Evolutionary conservation across 2,797 vertebrate genomes (phyloP), one percentile per base, ranked within the genome.

Genomic region (Garrulus glandarius): DNA sequence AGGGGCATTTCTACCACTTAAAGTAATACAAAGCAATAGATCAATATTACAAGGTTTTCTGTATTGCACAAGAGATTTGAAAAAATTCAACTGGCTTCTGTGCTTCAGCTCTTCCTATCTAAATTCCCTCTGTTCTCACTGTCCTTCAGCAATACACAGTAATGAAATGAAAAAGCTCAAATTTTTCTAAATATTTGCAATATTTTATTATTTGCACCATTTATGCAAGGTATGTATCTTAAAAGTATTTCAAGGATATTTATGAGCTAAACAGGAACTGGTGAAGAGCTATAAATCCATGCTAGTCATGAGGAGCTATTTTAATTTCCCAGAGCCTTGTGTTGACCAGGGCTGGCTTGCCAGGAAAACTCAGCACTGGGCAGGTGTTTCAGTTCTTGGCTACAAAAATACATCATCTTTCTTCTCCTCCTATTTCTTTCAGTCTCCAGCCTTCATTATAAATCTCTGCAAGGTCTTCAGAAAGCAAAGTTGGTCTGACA

Each of bases 1-100:
- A 72, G 41, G 52, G 87, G 57, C 47, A 87, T 86, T 89, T 91
- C 81, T 91, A 87, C 44, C 76, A 67, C 89, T 96, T 88, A 78
- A 72, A 76, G 36, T 75, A 91, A 87, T 32, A 84, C 30, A 81
- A 56, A 84, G 55, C n/a, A 68, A 74, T 41, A 49, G 90, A 87
- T 94, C 64, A 32, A 81, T 92, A 72, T 50, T 69, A 85, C 68
- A 70, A 78, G 86, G 85, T 57, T 82, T 85, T 88, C 53, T 83
- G 41, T 36, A 63, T 36, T 78, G 71, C 47, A 93, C 49, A 87
- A 79, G 30, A 95, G 55, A 86, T 59, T 44, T 61, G 15, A 94
- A 95, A 96, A 95, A 34, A 76, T 69, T 77, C 57, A 72, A 13
- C 65, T 84, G 80, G 39, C 12, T 82, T 81, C 74, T 82, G 47